A percentile compares a stretch with the other conserved stretches of the same genome.
These are phyloP conservation scores for Agapornis roseicollis DNA, from an alignment of 2,113 vertebrate genomes.

Conservation along the genomic window DNA sequence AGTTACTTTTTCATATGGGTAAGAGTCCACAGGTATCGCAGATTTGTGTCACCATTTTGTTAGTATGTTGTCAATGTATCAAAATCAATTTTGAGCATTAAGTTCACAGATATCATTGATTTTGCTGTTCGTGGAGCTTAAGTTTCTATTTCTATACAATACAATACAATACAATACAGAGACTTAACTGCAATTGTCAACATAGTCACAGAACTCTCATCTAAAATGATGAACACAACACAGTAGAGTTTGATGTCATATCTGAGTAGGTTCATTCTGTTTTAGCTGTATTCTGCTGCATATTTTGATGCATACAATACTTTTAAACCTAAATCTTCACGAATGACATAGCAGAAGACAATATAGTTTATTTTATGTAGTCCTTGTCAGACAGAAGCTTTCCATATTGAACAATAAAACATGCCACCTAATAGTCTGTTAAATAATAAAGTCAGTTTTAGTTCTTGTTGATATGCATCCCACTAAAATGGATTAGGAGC, in stretches of 20 bases:
- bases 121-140: not conserved
- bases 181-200: not conserved
- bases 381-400: not conserved
- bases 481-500: not conserved
- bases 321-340: not conserved
- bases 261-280: not conserved
- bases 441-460: not conserved
- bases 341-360: not conserved
- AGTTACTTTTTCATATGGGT: not conserved
- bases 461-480: not conserved
- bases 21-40: not conserved
- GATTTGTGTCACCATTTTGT: not conserved
- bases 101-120: not conserved
- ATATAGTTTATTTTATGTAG: not conserved
- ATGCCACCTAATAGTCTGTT: not conserved
- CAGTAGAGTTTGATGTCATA: not conserved
- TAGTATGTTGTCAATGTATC: not conserved
- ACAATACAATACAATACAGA: not conserved
- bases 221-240: not conserved
- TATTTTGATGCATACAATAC: not conserved
- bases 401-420: not conserved
- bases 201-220: not conserved
- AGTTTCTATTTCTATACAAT: not conserved
- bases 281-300: not conserved
- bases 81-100: not conserved